Conservation (phyloP, 2,888 invertebrate species). For the Metopia argyrocephala region DNA sequence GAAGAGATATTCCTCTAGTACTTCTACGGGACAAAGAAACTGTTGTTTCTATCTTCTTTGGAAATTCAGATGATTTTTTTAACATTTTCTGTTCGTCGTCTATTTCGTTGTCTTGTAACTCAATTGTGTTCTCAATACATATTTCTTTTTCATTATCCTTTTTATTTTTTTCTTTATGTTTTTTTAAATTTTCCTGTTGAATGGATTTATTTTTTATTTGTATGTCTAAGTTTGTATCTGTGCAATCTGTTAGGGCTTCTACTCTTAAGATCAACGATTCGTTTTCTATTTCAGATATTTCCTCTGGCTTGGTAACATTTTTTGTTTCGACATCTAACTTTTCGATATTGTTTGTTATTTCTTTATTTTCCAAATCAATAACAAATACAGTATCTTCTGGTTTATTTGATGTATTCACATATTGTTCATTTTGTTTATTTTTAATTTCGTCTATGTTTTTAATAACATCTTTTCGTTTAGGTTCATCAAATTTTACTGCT, state of each 20-base stretch:
- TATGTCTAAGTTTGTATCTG: not conserved
- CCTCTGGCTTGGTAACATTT: not conserved
- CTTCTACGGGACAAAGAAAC: slow-evolving; percentile 57
- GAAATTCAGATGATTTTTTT: slow-evolving; percentile 48
- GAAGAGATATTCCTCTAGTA: slow-evolving; percentile 66
- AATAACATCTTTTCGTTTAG: not conserved
- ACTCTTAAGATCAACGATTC: slow-evolving; percentile 2
- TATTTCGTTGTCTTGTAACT: not conserved
- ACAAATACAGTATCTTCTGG: not conserved
- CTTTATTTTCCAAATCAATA: not conserved
- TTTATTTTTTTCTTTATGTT: not conserved
- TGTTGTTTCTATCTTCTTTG: not conserved
- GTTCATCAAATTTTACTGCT: not conserved
- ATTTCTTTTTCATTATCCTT: not conserved
- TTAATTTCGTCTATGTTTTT: not conserved
- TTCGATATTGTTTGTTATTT: not conserved
- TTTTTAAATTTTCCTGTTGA: not conserved
- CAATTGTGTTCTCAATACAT: not conserved
- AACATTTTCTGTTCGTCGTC: not conserved
- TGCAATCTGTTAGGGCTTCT: slow-evolving; percentile 11
- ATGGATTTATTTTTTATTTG: not conserved
- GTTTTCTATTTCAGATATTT: slow-evolving; percentile 16
- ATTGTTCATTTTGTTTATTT: not conserved
- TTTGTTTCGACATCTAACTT: not conserved
- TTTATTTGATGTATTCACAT: not conserved